phyloP scores from a whole-genome alignment of 2,113 vertebrate genomes.

The Uria lomvia region DNA sequence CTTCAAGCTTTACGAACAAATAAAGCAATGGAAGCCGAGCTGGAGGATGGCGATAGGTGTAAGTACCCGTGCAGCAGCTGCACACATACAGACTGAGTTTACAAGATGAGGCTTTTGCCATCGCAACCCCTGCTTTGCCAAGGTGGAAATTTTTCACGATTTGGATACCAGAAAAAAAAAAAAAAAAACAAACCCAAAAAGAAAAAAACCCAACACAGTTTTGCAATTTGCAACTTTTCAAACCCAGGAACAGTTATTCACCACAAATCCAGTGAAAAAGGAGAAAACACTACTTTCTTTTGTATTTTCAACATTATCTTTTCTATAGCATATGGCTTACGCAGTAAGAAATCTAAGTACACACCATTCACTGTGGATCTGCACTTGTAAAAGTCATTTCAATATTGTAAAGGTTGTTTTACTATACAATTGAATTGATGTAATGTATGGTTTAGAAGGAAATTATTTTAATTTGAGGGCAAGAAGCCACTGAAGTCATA shows the following conservation, averaged over 20 bases:
- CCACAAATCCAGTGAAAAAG: background rate
- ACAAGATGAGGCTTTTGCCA: background rate
- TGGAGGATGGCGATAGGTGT: background rate
- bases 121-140: rapidly evolving
- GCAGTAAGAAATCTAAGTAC: background rate
- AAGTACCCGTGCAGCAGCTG: background rate
- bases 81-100: rapidly evolving
- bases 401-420: background rate
- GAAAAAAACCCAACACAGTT: background rate
- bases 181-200: too few species aligned
- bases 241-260: background rate
- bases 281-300: background rate
- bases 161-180: background rate
- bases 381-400: background rate
- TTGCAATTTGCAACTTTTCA: background rate
- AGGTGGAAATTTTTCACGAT: background rate
- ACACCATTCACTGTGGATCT: background rate
- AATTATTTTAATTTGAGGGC: slow-evolving; percentile 37
- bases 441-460: background rate
- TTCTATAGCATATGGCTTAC: background rate
- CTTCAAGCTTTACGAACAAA: background rate
- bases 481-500: slow-evolving; percentile 13
- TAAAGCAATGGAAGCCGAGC: background rate
- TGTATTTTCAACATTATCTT: background rate
- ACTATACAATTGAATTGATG: background rate